These are phyloP conservation scores for Drosophila nebulosa DNA, from an alignment of 1,140 invertebrate species.

Conservation along the genomic window DNA sequence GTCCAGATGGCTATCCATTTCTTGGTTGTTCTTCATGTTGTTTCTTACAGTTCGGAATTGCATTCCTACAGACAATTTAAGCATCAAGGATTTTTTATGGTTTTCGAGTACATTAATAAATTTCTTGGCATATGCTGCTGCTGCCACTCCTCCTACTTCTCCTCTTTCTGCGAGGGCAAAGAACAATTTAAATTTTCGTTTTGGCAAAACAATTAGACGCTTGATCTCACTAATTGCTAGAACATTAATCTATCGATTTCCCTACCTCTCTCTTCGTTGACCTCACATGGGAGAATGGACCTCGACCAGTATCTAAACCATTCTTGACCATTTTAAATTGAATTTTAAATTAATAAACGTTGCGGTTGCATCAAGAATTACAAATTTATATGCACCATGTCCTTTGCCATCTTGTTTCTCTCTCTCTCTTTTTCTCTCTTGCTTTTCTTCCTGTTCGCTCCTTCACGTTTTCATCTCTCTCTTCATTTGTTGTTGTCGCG, in stretches of 20 bases:
- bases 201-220: conserved; percentile 66
- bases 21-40: neutral
- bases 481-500: conserved; percentile 14
- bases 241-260: conserved; percentile 66
- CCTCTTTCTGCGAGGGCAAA: neutral
- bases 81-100: conserved; percentile 6
- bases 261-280: neutral
- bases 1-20: neutral
- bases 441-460: conserved; percentile 4
- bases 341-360: conserved; percentile 79
- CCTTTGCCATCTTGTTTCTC: conserved; percentile 17
- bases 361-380: conserved; percentile 75
- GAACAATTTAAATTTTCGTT: conserved; percentile 45
- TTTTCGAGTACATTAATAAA: conserved; percentile 52
- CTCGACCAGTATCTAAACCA: neutral
- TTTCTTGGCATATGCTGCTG: conserved; percentile 18
- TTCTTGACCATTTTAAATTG: conserved; percentile 73
- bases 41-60: neutral
- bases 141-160: neutral
- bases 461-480: neutral
- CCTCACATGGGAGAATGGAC: conserved; percentile 6
- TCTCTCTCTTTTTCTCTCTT: too few species aligned
- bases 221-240: conserved; percentile 63
- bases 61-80: neutral
- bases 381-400: conserved; percentile 71